These are phyloP conservation scores for Chrysopilus asiliformis DNA, from an alignment of 2,888 invertebrate genomes.

Conservation along the genomic window DNA sequence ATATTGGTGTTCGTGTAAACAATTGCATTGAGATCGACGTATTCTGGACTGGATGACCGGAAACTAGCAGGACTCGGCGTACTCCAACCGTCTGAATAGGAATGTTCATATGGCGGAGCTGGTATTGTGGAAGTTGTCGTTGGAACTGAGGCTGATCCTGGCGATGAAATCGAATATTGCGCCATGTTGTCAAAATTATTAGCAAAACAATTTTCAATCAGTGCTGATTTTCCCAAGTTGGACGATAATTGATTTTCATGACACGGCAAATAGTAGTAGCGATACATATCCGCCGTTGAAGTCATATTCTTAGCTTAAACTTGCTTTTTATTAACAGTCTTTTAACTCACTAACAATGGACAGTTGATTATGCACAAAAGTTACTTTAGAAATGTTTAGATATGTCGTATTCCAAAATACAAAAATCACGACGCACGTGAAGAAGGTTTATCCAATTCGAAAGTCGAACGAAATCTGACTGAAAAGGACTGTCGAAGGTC, in stretches of 20 bases:
- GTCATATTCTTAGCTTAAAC: too few relatives aligned
- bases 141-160: too few relatives aligned
- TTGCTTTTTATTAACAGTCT: too few relatives aligned
- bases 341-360: too few relatives aligned
- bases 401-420: too few relatives aligned
- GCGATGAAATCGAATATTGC: conserved; percentile 5
- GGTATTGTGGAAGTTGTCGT: conserved; percentile 1
- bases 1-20: conserved; percentile 6
- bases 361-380: too few relatives aligned
- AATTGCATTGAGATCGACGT: conserved; percentile 31
- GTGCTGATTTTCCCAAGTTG: too few relatives aligned
- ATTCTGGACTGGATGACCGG: conserved; percentile 35
- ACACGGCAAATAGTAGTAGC: conserved; percentile 33
- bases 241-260: conserved; percentile 12
- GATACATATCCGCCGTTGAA: conserved; percentile 34
- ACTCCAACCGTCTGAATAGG: conserved; percentile 36
- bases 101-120: conserved; percentile 15
- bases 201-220: conserved; percentile 9
- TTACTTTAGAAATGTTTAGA: too few relatives aligned
- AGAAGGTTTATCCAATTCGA: too few relatives aligned
- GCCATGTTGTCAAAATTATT: conserved; percentile 5
- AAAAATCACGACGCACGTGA: too few relatives aligned
- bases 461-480: too few relatives aligned
- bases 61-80: conserved; percentile 35
- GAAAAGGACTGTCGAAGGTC: too few relatives aligned